Evolutionary conservation across 2,797 vertebrate species (phyloP), one percentile per base, ranked within the genome.

Genomic region (Mus spretus): DNA sequence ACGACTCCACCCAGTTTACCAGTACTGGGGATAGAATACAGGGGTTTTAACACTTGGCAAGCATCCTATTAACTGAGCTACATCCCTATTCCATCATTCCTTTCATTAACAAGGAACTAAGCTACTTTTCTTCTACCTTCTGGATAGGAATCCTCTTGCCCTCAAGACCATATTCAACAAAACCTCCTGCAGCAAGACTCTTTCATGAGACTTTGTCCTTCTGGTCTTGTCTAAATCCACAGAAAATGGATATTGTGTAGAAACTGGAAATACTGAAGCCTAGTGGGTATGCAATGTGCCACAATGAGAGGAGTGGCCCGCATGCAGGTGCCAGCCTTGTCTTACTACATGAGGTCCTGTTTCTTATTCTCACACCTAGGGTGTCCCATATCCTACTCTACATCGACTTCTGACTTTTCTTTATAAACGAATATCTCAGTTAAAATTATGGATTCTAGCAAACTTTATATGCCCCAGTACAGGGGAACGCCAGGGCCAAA

Each of bases 301-400:
- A 9, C 55, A 55, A 26, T 0, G 6, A 89, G 47, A 90, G n/a
- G 3, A 5, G 15, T 9, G 3, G 74, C 1, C 10, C 24, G 37
- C 7, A 11, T 11, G 31, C 7, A 47, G 78, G 24, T 12, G 12
- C 37, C 20, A 3, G n/a, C 34, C 4, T 92, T 31, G 17, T 6
- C 31, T 8, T 0, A 0, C 13, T 20, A 26, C 8, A 4, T 0
- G 5, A 0, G 10, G 11, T 40, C 50, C 77, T 6, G 4, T 47
- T 65, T 53, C 20, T 61, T 37, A 26, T 6, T 26, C 15, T 12
- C 84, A 86, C 63, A 55, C 47, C 44, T 26, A 10, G 1, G 47
- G 34, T 2, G 12, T n/a, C 84, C 47, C 10, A 1, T 53, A 26
- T 47, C 72, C 40, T 17, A 9, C 8, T 26, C 11, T 11, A 11